A percentile compares a stretch with the other conserved stretches of the same genome.
Evolutionary conservation across 2,888 invertebrate genomes (phyloP).

Genomic region (Beris morrisii): DNA sequence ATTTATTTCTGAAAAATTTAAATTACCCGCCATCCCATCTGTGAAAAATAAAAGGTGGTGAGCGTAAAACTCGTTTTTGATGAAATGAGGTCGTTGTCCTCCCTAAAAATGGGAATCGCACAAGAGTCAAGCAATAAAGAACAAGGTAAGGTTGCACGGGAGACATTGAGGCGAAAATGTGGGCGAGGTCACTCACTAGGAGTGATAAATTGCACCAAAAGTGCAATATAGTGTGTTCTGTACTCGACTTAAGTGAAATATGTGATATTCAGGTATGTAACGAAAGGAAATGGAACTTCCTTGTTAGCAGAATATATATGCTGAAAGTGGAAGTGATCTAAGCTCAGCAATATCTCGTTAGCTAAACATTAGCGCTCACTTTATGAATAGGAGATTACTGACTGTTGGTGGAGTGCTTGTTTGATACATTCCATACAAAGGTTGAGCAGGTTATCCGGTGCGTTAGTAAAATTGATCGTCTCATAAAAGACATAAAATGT

Average conservation of each 20-base stretch:
- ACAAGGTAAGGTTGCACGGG: neutral
- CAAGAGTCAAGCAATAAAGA: neutral
- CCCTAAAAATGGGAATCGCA: neutral
- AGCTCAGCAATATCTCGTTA: neutral
- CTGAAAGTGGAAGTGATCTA: neutral
- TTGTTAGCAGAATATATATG: neutral
- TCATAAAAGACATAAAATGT: no score
- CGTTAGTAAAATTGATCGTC: no score
- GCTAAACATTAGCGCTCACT: no score
- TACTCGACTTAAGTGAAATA: slow-evolving; percentile 11
- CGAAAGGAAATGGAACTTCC: neutral
- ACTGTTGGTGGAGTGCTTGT: no score
- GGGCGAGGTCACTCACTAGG: neutral
- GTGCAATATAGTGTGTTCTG: neutral
- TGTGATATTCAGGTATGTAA: neutral
- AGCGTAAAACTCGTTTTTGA: slow-evolving; percentile 1
- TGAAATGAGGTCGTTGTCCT: slow-evolving; percentile 9
- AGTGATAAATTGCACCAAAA: slow-evolving; percentile 12
- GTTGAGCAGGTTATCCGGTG: no score
- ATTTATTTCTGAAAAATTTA: slow-evolving; percentile 37
- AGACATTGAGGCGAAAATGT: no score
- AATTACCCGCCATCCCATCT: slow-evolving; percentile 27
- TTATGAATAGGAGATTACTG: no score
- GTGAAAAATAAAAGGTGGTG: neutral
- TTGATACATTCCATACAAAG: no score